Percentiles rank a stretch among this genome's conserved stretches.
These are phyloP conservation scores for Exocentrus adspersus DNA, from an alignment of 2,888 invertebrate genomes.

Conservation along the genomic window DNA sequence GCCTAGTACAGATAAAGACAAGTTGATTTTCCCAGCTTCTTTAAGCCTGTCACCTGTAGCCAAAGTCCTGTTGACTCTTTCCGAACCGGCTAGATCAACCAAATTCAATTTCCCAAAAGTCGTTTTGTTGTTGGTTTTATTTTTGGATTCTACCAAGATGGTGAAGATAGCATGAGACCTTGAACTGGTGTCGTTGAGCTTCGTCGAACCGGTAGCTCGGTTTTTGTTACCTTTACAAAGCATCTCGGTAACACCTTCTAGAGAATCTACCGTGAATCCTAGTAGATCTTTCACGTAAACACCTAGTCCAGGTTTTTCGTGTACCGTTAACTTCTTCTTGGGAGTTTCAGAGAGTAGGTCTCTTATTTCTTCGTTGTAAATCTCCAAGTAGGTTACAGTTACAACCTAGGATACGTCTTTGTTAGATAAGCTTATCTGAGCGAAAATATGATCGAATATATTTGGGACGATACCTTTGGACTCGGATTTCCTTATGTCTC, in stretches of 20 bases:
- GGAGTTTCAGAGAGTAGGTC: conserved; percentile 79
- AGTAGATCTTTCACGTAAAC: conserved; percentile 96
- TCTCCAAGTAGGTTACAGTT: conserved; percentile 95
- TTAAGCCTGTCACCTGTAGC: conserved; percentile 88
- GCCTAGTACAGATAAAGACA: conserved; percentile 93
- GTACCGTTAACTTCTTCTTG: conserved; percentile 82
- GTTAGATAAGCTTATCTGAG: conserved; percentile 89
- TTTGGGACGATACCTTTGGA: conserved; percentile 95
- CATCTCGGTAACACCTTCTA: conserved; percentile 92
- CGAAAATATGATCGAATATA: conserved; percentile 97
- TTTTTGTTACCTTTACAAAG: conserved; percentile 96
- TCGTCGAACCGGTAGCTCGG: conserved; percentile 79
- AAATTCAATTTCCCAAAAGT: conserved; percentile 94
- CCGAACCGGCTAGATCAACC: conserved; percentile 95
- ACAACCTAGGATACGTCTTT: conserved; percentile 86
- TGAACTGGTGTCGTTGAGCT: conserved; percentile 95
- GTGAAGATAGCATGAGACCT: conserved; percentile 97
- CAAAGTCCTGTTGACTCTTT: conserved; percentile 95
- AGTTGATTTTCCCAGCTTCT: conserved; percentile 96
- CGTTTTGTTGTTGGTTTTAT: conserved; percentile 78
- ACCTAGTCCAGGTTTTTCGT: conserved; percentile 93
- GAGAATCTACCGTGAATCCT: conserved; percentile 94
- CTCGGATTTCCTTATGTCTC: conserved; percentile 83
- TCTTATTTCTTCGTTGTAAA: conserved; percentile 97
- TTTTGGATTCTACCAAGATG: conserved; percentile 94